phyloP scores from a whole-genome alignment of 2,113 vertebrate genomes.

The Myocastor coypus region DNA sequence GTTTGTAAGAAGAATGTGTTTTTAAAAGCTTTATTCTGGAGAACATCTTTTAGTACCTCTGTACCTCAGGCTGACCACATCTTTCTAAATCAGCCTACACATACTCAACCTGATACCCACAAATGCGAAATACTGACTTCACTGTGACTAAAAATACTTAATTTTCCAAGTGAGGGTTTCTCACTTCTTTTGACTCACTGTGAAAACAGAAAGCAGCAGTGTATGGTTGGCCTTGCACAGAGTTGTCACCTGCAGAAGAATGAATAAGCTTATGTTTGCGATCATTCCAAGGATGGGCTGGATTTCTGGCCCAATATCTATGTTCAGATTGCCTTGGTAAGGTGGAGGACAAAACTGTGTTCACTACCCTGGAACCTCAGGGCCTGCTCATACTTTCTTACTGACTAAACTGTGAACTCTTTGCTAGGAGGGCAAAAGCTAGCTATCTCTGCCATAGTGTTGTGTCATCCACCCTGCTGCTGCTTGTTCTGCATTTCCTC shows the following conservation, averaged over 20 bases:
- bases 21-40: not conserved
- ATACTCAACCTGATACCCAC: constrained; percentile 58
- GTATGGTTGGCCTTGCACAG: not conserved
- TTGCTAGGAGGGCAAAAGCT: not conserved
- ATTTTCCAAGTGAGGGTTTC: constrained; percentile 59
- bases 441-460: not conserved
- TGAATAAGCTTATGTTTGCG: not conserved
- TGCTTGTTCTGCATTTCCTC: not conserved
- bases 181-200: constrained; percentile 2
- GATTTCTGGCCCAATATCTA: not conserved
- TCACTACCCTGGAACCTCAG: constrained; percentile 34
- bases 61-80: not conserved
- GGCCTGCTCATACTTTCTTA: constrained; percentile 49
- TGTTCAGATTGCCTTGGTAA: not conserved
- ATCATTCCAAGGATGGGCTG: not conserved
- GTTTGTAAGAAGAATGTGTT: constrained; percentile 9
- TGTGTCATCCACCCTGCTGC: not conserved
- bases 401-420: constrained; percentile 40
- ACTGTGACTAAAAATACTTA: constrained; percentile 58
- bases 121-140: not conserved
- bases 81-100: not conserved
- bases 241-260: not conserved
- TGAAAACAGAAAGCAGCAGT: constrained; percentile 35
- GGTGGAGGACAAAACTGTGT: not conserved
- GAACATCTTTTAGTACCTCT: constrained; percentile 54